Base-by-base conservation (phyloP, 1,140 invertebrate genomes). In the Phymastichus coffea region DNA sequence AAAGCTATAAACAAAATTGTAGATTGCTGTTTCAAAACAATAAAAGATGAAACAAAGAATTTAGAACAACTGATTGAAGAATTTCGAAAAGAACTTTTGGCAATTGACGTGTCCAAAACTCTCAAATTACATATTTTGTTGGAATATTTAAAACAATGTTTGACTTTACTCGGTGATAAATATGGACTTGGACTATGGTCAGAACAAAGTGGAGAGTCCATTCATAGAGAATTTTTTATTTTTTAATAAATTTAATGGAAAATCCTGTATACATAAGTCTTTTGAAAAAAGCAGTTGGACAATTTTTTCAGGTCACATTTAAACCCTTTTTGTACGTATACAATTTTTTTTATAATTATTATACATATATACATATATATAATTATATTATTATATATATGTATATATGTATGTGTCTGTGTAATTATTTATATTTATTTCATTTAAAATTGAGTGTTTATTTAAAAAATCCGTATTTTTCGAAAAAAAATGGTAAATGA, bases 161-260 rank as follows among this genome's bases (percentile, higher is more conserved):
- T 55, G 2, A 20, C 26, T 6, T 43, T 35, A 8, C 23, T 22
- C 3, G 4, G 2, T 14, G n/a, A 28, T 26, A n/a, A n/a, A n/a
- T 12, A 30, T 30, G 54, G 40, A 2, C 23, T 56, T 3, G 54
- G 54, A 33, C 20, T 35, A 23, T 56, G 54, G 54, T 56, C 54
- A 22, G 54, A 56, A 47, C 54, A 56, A 46, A 4, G 26, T 37
- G 41, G 54, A 8, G 30, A 56, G 28, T 14, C 54, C n/a, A n/a
- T 46, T 23, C 54, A 56, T 20, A 19, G 28, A 4, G 30, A 33
- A 14, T 56, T 56, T 46, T n/a, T 46, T 9, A 35, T 35, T 12
- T 55, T 23, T 35, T 55, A 25, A 25, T 55, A 15, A 46, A 19
- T 33, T 3, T 4, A 1, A 26, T 54, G 6, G n/a, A n/a, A 8